Conservation (phyloP, 2,797 vertebrate species). For the Aulostomus chinensis region DNA sequence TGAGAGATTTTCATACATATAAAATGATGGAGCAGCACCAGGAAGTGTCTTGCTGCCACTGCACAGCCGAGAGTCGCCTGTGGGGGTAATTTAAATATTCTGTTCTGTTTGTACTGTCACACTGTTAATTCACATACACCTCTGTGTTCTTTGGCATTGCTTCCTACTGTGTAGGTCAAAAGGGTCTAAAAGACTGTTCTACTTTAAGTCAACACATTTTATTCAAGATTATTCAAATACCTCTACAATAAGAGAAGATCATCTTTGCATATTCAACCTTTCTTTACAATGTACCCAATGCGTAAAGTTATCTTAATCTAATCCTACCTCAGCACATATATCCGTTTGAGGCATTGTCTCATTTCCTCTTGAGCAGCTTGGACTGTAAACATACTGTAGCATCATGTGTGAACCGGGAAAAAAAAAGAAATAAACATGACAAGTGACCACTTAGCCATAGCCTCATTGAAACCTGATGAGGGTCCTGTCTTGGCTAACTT, state of each 20-base stretch:
- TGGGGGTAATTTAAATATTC: conserved; percentile 75
- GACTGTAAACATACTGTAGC: conserved; percentile 54
- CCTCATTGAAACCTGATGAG: conserved; percentile 80
- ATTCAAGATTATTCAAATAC: conserved; percentile 72
- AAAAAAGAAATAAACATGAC: conserved; percentile 84
- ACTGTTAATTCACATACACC: conserved; percentile 70
- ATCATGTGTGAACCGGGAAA: conserved; percentile 56
- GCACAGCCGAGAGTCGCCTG: conserved; percentile 52
- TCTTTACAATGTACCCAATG: background rate
- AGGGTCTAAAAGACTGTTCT: conserved; percentile 69
- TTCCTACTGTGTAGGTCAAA: conserved; percentile 63
- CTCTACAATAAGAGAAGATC: background rate
- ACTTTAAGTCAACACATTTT: conserved; percentile 71
- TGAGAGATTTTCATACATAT: conserved; percentile 81
- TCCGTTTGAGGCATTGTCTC: conserved; percentile 36
- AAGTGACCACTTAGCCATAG: conserved; percentile 82
- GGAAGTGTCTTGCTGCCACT: conserved; percentile 66
- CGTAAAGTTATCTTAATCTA: too few species aligned
- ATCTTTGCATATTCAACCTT: conserved; percentile 31
- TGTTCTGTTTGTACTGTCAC: conserved; percentile 72
- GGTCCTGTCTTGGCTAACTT: conserved; percentile 74
- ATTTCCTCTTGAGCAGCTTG: conserved; percentile 64
- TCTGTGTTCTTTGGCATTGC: conserved; percentile 47
- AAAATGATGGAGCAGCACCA: conserved; percentile 69
- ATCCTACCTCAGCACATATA: too few species aligned